These are phyloP conservation scores for Drosophila ficusphila DNA, from an alignment of 1,140 invertebrate genomes.

Conservation along the genomic window DNA sequence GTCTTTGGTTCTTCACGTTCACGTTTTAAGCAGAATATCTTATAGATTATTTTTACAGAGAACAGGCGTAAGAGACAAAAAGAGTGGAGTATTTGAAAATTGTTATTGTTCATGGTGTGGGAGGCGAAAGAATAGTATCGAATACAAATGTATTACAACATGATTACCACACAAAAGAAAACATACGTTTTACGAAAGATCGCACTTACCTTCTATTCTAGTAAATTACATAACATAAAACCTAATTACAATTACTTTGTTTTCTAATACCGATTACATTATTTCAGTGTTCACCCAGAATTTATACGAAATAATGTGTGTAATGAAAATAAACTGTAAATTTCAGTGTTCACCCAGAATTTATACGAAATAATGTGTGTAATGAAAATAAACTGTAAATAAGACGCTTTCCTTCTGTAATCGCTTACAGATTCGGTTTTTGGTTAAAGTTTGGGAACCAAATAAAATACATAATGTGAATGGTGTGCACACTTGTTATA, in stretches of 20 bases:
- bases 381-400: slow-evolving; percentile 15
- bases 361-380: neutral
- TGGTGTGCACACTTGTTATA: slow-evolving; percentile 47
- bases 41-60: slow-evolving; percentile 9
- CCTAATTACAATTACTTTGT: slow-evolving; percentile 45
- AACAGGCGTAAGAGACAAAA: slow-evolving; percentile 2
- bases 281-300: slow-evolving; percentile 47
- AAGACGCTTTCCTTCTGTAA: too few species aligned
- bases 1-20: slow-evolving; percentile 17
- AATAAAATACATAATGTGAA: slow-evolving; percentile 43
- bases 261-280: slow-evolving; percentile 53
- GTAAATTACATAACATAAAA: slow-evolving; percentile 41
- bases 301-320: slow-evolving; percentile 3
- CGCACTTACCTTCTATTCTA: slow-evolving; percentile 75
- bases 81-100: slow-evolving; percentile 38
- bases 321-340: slow-evolving; percentile 12
- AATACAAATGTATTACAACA: slow-evolving; percentile 65
- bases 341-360: slow-evolving; percentile 49
- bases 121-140: slow-evolving; percentile 30
- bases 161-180: slow-evolving; percentile 65
- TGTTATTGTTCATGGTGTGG: slow-evolving; percentile 32
- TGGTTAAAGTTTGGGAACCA: slow-evolving; percentile 19
- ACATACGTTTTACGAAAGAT: slow-evolving; percentile 42
- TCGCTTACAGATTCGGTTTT: too few species aligned
- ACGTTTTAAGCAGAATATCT: slow-evolving; percentile 7